phyloP scores from a whole-genome alignment of 2,113 vertebrate genomes.

The Pituophis catenifer region DNA sequence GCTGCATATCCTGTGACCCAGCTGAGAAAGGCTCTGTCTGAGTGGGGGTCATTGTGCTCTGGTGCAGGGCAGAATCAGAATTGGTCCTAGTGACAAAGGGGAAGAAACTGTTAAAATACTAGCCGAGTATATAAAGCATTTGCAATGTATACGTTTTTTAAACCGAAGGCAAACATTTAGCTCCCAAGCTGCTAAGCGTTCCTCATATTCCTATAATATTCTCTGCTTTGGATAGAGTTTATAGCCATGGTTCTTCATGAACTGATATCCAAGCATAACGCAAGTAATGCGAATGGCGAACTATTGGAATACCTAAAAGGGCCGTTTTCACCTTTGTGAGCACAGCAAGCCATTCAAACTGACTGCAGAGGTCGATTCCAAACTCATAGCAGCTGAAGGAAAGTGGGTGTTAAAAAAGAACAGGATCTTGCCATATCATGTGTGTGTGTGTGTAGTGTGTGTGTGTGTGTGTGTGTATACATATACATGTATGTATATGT shows the following conservation, averaged over 20 bases:
- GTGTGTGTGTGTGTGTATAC: too few species aligned
- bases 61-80: conserved; percentile 96
- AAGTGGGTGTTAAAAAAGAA: neutral
- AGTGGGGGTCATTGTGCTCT: conserved; percentile 91
- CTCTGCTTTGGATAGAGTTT: neutral
- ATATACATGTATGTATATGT: too few species aligned
- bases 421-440: neutral
- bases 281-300: neutral
- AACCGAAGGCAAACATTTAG: neutral
- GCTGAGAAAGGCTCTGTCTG: conserved; percentile 85
- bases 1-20: conserved; percentile 89
- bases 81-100: conserved; percentile 82
- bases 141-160: neutral
- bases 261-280: neutral
- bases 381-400: neutral
- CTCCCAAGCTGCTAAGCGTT: neutral
- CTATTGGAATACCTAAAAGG: neutral
- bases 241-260: neutral
- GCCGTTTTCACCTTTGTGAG: neutral
- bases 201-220: neutral
- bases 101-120: neutral
- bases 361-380: neutral
- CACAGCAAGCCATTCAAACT: neutral
- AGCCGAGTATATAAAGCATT: neutral
- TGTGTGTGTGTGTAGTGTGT: too few species aligned